Conservation (phyloP, 2,888 invertebrate species). For the Eupelmus urozonus region DNA sequence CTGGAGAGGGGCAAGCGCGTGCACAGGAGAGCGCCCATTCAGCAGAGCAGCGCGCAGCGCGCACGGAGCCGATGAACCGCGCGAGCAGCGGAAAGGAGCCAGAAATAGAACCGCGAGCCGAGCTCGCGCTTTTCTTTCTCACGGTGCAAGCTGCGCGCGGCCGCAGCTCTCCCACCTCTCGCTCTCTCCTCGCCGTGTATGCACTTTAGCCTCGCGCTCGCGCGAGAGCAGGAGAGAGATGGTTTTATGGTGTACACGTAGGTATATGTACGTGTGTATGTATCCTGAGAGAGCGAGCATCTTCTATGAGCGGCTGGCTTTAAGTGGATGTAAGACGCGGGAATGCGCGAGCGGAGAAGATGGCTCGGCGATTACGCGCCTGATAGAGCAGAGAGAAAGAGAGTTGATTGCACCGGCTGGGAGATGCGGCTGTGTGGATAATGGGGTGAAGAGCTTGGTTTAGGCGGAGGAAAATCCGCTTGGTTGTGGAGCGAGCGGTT, state of each 20-base stretch:
- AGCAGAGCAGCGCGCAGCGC: background rate
- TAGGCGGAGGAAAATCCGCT: no score
- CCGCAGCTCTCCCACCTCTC: slow-evolving; percentile 10
- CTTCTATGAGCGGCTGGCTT: background rate
- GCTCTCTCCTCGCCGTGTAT: no score
- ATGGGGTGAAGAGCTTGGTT: no score
- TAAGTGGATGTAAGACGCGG: background rate
- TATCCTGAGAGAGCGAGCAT: no score
- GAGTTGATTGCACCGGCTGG: no score
- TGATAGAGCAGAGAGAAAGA: no score
- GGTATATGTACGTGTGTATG: background rate
- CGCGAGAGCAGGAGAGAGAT: no score
- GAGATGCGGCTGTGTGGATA: no score
- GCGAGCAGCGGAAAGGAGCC: slow-evolving; percentile 11
- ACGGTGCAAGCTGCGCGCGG: slow-evolving; percentile 22
- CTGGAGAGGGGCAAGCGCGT: background rate
- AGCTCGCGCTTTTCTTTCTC: slow-evolving; percentile 49
- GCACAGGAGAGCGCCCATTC: slow-evolving; percentile 27
- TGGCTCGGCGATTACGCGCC: no score
- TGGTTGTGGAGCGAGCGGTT: no score
- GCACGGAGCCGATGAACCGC: slow-evolving; percentile 43
- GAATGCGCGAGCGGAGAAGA: background rate
- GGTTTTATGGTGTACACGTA: no score
- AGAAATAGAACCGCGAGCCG: slow-evolving; percentile 51
- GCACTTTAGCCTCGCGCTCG: background rate